Evolutionary conservation across 2,113 vertebrate genomes (phyloP).

Genomic region (Tichodroma muraria): DNA sequence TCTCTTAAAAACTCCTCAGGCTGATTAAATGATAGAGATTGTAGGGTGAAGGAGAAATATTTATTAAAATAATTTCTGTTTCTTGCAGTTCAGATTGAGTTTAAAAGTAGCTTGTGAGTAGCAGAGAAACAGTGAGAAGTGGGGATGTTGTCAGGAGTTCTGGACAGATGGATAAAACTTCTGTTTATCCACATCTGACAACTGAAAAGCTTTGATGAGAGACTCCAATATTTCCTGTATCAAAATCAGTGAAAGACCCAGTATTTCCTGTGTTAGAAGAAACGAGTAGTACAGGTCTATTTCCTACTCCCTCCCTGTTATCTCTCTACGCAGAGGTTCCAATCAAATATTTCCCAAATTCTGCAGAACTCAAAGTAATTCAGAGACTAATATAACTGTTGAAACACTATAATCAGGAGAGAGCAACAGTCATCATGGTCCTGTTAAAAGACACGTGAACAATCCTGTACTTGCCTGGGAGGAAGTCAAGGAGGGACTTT

Average conservation of each 20-base stretch:
- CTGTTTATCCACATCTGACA: background rate
- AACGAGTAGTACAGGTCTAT: background rate
- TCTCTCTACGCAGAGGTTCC: background rate
- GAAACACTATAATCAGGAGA: background rate
- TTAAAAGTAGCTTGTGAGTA: background rate
- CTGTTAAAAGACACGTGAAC: background rate
- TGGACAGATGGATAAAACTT: background rate
- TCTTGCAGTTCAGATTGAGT: background rate
- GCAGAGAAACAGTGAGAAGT: background rate
- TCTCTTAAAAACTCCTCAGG: background rate
- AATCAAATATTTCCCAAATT: background rate
- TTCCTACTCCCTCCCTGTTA: background rate
- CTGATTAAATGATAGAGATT: background rate
- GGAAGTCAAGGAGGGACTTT: background rate
- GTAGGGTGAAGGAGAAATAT: background rate
- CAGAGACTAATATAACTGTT: background rate
- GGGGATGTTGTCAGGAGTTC: background rate
- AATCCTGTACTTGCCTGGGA: background rate
- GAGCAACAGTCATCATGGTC: background rate
- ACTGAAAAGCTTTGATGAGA: background rate
- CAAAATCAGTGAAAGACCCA: background rate
- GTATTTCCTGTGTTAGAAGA: background rate
- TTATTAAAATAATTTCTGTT: background rate
- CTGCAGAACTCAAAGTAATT: background rate
- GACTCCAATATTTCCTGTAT: background rate